Evolutionary conservation across 2,888 invertebrate genomes (phyloP), one percentile per base, ranked within the genome.

Genomic region (Amorpha juglandis): DNA sequence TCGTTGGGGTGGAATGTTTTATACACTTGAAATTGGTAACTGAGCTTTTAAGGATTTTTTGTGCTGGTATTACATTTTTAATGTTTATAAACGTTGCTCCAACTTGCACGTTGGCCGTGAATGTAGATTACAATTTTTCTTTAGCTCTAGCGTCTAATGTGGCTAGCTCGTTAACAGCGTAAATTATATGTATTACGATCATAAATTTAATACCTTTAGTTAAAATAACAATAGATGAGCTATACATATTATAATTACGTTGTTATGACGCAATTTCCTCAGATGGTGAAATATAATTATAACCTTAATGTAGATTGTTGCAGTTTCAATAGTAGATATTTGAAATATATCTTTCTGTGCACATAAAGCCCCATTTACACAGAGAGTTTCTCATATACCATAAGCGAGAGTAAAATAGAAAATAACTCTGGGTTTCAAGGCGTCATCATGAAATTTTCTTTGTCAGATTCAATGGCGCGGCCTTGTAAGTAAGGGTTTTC

Each of bases 1-100:
- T 91, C 90, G 73, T 52, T 52, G 74, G 81, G 78, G 77, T 80
- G 83, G 87, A 90, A 90, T 88, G 90, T 88, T 89, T 90, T 89
- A 90, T 90, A 88, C 86, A 88, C 87, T 88, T 87, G 87, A 86
- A 83, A 82, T 83, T 78, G 78, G 78, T 81, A 79, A 79, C 78
- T 75, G 79, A 78, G 80, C 80, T 85, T 84, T 85, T 82, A 84
- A 75, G 73, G 67, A 76, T 78, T 58, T 42, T 65, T 50, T 33
- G 53, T 3, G 62, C 64, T 63, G 53, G 19, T 21, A 63, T 35
- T 12, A 11, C 47, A 7, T 27, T 62, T 47, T 62, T 55, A 53
- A 55, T 58, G 58, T 19, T 50, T 55, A 19, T 19, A 58, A 38
- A 33, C n/a, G 35, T 63, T 2, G 55, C 58, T 58, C 45, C 16